A percentile compares a stretch with the other conserved stretches of the same genome.
These are phyloP conservation scores for Calameuta filiformis DNA, from an alignment of 2,888 invertebrate genomes.

Conservation along the genomic window DNA sequence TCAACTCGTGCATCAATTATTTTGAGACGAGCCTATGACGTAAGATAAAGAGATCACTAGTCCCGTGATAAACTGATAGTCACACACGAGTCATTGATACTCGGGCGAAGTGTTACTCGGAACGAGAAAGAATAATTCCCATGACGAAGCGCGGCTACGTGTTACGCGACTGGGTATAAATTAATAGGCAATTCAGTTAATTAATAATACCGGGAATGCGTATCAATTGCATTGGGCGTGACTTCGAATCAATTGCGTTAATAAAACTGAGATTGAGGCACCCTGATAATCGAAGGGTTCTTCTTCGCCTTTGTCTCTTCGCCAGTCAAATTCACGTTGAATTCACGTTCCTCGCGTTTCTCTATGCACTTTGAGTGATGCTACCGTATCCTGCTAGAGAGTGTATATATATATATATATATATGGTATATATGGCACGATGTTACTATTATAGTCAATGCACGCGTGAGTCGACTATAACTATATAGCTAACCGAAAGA, in stretches of 20 bases:
- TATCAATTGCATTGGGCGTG: conserved; percentile 1
- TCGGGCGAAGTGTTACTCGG: no score
- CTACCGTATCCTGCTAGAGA: neutral
- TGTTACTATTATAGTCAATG: neutral
- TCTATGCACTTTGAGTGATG: neutral
- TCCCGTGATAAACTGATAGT: neutral
- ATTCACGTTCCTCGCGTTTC: neutral
- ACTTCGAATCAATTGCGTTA: neutral
- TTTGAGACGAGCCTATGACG: neutral
- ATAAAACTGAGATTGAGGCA: neutral
- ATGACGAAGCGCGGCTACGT: neutral
- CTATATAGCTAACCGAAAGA: neutral
- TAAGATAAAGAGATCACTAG: neutral
- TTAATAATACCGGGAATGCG: neutral
- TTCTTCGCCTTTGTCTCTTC: neutral
- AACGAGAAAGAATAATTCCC: neutral
- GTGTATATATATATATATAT: neutral
- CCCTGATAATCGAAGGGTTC: neutral
- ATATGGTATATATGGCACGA: neutral
- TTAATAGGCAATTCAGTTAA: neutral
- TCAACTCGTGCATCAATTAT: neutral
- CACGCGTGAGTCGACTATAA: neutral
- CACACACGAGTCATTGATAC: neutral
- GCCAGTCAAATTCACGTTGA: neutral
- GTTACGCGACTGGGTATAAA: neutral